phyloP scores from a whole-genome alignment of 1,140 invertebrate species.

The Maniola jurtina region DNA sequence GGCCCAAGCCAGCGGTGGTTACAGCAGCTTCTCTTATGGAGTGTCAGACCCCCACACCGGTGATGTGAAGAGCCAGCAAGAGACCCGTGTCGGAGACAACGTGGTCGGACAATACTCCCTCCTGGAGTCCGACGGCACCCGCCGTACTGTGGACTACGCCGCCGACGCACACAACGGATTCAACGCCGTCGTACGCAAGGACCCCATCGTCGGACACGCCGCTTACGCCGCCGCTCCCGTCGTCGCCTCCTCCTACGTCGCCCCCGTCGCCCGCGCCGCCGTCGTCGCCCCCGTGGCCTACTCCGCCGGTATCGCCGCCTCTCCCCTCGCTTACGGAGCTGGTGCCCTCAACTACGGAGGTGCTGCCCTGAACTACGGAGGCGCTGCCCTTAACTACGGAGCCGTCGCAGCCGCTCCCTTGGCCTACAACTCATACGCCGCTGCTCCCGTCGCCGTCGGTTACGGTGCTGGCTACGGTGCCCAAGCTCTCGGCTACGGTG shows the following conservation, averaged over 20 bases:
- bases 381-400: neutral
- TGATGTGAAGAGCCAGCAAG: constrained; percentile 76
- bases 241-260: constrained; percentile 18
- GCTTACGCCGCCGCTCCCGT: constrained; percentile 34
- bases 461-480: neutral
- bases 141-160: constrained; percentile 73
- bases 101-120: constrained; percentile 78
- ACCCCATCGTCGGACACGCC: constrained; percentile 43
- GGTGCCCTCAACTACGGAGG: constrained; percentile 17
- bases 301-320: constrained; percentile 1
- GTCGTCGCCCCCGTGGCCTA: constrained; percentile 27
- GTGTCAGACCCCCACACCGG: constrained; percentile 76
- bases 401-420: constrained; percentile 29
- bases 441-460: constrained; percentile 22
- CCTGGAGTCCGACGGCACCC: constrained; percentile 71
- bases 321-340: constrained; percentile 29
- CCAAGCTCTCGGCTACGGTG: constrained; percentile 15
- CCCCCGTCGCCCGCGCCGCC: constrained; percentile 30
- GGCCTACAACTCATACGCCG: constrained; percentile 25
- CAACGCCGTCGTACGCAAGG: constrained; percentile 76
- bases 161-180: constrained; percentile 72
- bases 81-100: constrained; percentile 77
- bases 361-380: constrained; percentile 6
- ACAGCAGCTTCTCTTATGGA: constrained; percentile 62
- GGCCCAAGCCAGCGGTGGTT: constrained; percentile 27